These are phyloP conservation scores for Melozone crissalis DNA, from an alignment of 2,113 vertebrate genomes.

Conservation along the genomic window DNA sequence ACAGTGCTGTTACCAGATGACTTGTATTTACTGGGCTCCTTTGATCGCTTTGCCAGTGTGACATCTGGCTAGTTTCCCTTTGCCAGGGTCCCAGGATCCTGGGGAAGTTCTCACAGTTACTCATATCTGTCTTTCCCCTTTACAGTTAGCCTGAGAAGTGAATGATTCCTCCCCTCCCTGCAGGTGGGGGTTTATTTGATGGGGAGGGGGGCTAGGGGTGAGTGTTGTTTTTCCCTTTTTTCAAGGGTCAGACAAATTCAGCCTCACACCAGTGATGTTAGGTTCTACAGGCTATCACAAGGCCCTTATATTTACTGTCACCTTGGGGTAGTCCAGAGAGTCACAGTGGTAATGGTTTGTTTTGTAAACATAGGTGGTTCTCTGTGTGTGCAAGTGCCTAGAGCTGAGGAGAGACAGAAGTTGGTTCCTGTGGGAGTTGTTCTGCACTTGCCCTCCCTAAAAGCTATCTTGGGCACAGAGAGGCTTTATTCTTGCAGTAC, in stretches of 20 bases:
- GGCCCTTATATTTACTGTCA: not conserved
- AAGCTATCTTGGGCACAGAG: accelerated
- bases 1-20: not conserved
- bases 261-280: no score
- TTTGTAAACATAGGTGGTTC: not conserved
- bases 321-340: not conserved
- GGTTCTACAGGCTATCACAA: not conserved
- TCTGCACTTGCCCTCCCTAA: not conserved
- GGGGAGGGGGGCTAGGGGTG: not conserved
- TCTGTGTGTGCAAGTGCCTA: not conserved
- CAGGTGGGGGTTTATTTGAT: not conserved
- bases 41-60: not conserved
- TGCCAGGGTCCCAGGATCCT: not conserved
- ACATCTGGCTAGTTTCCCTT: not conserved
- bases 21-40: not conserved
- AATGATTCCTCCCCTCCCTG: not conserved
- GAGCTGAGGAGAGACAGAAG: not conserved
- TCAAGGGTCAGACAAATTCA: not conserved
- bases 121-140: not conserved
- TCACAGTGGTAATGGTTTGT: not conserved
- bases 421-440: not conserved
- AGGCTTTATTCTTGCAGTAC: not conserved
- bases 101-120: slow-evolving; percentile 10
- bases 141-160: not conserved
- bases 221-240: not conserved